Conservation (phyloP, 1,140 invertebrate genomes). For the Sweltsa coloradensis region DNA sequence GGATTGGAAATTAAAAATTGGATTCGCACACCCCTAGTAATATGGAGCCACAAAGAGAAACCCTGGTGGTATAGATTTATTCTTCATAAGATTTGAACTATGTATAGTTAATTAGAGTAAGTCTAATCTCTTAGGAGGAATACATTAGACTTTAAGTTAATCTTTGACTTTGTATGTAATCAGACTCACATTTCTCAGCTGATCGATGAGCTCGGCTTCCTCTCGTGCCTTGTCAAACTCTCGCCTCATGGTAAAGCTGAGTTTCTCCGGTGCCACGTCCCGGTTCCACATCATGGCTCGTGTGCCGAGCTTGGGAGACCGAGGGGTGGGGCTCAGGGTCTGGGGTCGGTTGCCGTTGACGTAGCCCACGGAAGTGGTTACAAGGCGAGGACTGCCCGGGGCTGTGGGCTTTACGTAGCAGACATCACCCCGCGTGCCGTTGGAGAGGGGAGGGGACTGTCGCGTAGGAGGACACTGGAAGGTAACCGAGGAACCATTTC, state of each 20-base stretch:
- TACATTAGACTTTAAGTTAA: too few relatives aligned
- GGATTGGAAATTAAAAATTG: too few relatives aligned
- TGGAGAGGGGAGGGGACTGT: conserved; percentile 22
- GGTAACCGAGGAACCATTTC: conserved; percentile 22
- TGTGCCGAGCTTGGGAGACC: conserved; percentile 8
- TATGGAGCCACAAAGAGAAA: too few relatives aligned
- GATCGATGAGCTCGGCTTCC: conserved; percentile 73
- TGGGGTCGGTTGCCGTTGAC: conserved; percentile 17
- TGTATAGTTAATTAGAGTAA: too few relatives aligned
- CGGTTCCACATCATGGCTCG: conserved; percentile 49
- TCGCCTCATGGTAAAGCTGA: conserved; percentile 82
- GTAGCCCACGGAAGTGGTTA: conserved; percentile 41
- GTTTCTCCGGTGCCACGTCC: conserved; percentile 55
- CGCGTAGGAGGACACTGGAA: conserved; percentile 1
- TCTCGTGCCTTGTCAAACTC: conserved; percentile 83
- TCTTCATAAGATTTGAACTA: too few relatives aligned
- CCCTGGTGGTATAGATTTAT: too few relatives aligned
- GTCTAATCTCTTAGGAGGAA: too few relatives aligned
- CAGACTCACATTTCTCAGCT: conserved; percentile 62
- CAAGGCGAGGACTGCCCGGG: conserved; percentile 35
- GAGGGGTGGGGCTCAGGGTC: background rate
- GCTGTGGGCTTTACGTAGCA: conserved; percentile 59
- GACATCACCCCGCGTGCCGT: conserved; percentile 25
- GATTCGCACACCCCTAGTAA: too few relatives aligned
- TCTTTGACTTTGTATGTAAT: too few relatives aligned